A percentile compares a stretch with the other conserved stretches of the same genome.
Evolutionary conservation across 2,888 invertebrate genomes (phyloP).

Genomic region (Cephus spinipes): DNA sequence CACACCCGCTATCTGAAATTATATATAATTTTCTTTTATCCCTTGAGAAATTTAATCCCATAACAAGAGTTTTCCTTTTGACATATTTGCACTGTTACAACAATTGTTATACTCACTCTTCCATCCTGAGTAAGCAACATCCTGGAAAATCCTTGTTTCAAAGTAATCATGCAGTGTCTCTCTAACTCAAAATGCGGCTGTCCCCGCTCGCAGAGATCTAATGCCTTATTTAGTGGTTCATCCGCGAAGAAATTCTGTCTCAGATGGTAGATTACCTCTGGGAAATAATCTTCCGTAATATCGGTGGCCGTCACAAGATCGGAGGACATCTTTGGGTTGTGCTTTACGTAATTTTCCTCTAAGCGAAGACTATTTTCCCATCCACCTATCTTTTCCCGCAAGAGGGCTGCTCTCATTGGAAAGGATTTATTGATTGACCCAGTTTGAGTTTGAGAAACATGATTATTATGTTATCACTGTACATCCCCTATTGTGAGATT

Average conservation of each 20-base stretch:
- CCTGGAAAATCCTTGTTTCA: slow-evolving; percentile 79
- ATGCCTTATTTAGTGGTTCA: slow-evolving; percentile 84
- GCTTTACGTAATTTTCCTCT: neutral
- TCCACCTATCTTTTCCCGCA: slow-evolving; percentile 48
- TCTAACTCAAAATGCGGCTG: slow-evolving; percentile 80
- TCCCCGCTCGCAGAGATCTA: slow-evolving; percentile 78
- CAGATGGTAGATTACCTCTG: slow-evolving; percentile 78
- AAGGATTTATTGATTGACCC: slow-evolving; percentile 65
- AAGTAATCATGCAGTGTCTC: slow-evolving; percentile 77
- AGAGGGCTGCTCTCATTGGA: slow-evolving; percentile 38
- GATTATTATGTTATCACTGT: slow-evolving; percentile 19
- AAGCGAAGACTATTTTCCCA: slow-evolving; percentile 34
- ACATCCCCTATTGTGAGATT: neutral
- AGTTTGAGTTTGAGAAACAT: slow-evolving; percentile 49
- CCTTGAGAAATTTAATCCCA: neutral
- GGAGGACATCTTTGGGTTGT: slow-evolving; percentile 52
- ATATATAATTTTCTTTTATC: neutral
- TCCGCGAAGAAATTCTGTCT: slow-evolving; percentile 84
- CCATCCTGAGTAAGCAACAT: slow-evolving; percentile 75
- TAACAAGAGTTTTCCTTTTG: neutral
- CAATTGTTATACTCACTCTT: slow-evolving; percentile 67
- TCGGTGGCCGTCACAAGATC: slow-evolving; percentile 64
- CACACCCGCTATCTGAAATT: slow-evolving; percentile 80
- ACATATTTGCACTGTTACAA: neutral
- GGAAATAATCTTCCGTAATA: slow-evolving; percentile 69